A percentile compares a stretch with the other conserved stretches of the same genome.
phyloP scores from a whole-genome alignment of 2,797 vertebrate genomes.

The Antennarius maculatus region DNA sequence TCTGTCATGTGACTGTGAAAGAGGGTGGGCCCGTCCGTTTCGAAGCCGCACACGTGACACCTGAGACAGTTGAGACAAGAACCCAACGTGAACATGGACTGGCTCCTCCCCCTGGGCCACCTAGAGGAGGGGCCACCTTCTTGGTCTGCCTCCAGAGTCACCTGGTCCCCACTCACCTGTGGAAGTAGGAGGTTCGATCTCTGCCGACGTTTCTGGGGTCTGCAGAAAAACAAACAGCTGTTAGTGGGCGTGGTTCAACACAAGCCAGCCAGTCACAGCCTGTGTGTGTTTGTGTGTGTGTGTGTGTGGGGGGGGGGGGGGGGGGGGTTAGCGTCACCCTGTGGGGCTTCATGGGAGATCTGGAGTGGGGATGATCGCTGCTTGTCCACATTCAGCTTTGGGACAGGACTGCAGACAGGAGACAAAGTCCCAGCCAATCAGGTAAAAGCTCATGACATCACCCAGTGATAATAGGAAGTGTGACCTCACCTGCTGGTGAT shows the following conservation, averaged over 20 bases:
- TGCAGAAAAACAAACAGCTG: constrained; percentile 13
- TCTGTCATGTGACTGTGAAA: constrained; percentile 76
- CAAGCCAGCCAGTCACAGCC: too few species aligned
- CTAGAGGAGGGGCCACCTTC: too few species aligned
- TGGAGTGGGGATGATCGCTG: constrained; percentile 14
- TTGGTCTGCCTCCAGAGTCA: constrained; percentile 7
- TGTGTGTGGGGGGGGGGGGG: too few species aligned
- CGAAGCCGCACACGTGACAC: constrained; percentile 78
- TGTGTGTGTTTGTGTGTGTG: not conserved
- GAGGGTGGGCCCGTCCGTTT: constrained; percentile 64
- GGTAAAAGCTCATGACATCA: constrained; percentile 13
- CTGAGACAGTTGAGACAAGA: constrained; percentile 44
- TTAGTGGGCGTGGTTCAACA: not conserved
- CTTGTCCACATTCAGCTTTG: constrained; percentile 47
- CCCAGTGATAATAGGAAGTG: not conserved
- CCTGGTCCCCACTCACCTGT: constrained; percentile 6
- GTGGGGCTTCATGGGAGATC: constrained; percentile 36
- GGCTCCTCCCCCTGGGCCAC: too few species aligned
- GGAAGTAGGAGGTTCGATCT: constrained; percentile 27
- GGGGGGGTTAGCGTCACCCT: constrained; percentile 43
- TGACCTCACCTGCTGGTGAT: constrained; percentile 50
- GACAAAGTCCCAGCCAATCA: constrained; percentile 8
- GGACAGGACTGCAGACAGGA: constrained; percentile 42
- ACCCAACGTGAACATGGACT: too few species aligned
- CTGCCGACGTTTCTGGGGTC: constrained; percentile 46